Evolutionary conservation across 2,797 vertebrate species (phyloP), one percentile per base, ranked within the genome.

Genomic region (Argyrosomus regius): DNA sequence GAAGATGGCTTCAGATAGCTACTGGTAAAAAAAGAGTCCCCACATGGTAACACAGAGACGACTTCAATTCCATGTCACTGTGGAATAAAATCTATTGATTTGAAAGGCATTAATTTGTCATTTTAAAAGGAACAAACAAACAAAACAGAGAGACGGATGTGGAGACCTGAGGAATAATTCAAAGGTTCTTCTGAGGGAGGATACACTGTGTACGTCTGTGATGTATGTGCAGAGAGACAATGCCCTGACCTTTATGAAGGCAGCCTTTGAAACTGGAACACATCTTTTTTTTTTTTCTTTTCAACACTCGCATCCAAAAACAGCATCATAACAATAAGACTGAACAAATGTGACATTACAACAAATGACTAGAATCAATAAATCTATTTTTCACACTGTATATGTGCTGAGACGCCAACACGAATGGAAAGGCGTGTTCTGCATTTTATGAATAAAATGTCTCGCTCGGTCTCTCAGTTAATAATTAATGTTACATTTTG

Each of bases 1-100:
- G 70, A 3, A 94, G 94, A 81, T 93, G 94, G 93, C 75, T 43
- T 61, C 35, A 93, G 31, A 89, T n/a, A 62, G 45, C 64, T 18
- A 6, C 2, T 28, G 9, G 12, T 52, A 9, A 39, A 31, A 31
- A 31, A 31, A 74, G 59, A 80, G 53, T 22, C 43, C n/a, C 2
- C 18, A 22, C 50, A 18, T 4, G 6, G 5, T 1, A 0, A 9
- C 11, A 12, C 7, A n/a, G 11, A 28, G 48, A 49, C 14, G 4
- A 49, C 20, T 64, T 24, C 6, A 8, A 45, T 20, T 11, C 28
- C 14, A 9, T 35, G 35, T 67, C 62, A 41, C 20, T 43, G 45
- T 28, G 52, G 24, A 67, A 22, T 31, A 0, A 52, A 49, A 45
- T 41, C 2, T n/a, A 3, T 46, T n/a, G 20, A 12, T 46, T n/a